Percentiles rank a stretch among this genome's conserved stretches.
These are phyloP conservation scores for Orthosia incerta DNA, from an alignment of 2,888 invertebrate genomes.

Conservation along the genomic window DNA sequence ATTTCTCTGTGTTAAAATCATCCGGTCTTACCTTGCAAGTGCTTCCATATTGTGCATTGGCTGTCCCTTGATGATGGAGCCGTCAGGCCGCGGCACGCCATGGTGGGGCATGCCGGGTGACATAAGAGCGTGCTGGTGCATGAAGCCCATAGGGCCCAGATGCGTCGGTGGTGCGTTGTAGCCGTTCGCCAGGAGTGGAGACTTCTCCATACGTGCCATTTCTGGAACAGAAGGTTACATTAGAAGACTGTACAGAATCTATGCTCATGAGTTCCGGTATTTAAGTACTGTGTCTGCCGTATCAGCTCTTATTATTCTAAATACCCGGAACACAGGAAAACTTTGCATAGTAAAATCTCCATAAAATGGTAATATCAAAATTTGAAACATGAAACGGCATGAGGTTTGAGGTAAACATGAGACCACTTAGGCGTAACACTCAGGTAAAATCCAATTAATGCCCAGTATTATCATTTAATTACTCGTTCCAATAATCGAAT, in stretches of 20 bases:
- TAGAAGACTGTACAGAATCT: constrained; percentile 7
- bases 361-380: constrained; percentile 56
- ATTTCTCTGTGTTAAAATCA: background rate
- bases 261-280: background rate
- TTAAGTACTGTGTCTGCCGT: background rate
- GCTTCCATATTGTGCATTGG: constrained; percentile 97
- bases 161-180: constrained; percentile 98
- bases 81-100: constrained; percentile 94
- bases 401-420: constrained; percentile 64
- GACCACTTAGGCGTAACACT: constrained; percentile 77
- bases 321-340: constrained; percentile 12
- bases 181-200: constrained; percentile 97
- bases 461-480: constrained; percentile 91
- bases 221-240: constrained; percentile 89
- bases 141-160: constrained; percentile 98
- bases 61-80: constrained; percentile 96
- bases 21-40: constrained; percentile 93
- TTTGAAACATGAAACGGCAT: constrained; percentile 49
- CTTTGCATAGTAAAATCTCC: constrained; percentile 26
- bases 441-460: constrained; percentile 90
- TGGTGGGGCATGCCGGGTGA: constrained; percentile 97
- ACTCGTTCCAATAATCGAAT: constrained; percentile 90
- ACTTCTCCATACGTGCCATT: constrained; percentile 97
- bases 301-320: background rate
- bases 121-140: constrained; percentile 97